Evolutionary conservation across 2,797 vertebrate species (phyloP).

Genomic region (Dallia pectoralis): DNA sequence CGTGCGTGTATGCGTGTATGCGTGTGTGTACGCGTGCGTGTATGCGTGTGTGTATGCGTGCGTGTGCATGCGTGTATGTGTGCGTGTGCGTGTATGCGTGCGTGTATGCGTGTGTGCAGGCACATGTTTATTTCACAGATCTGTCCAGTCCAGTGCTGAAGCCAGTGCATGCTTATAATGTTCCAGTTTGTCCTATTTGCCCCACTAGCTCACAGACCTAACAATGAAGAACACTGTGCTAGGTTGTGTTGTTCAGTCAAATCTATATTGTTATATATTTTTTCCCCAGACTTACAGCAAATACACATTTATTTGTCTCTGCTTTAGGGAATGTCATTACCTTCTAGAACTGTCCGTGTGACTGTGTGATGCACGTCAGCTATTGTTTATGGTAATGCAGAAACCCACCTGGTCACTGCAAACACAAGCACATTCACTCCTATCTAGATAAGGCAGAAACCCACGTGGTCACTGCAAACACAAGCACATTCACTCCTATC

Average conservation of each 20-base stretch:
- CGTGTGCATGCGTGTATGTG: no score
- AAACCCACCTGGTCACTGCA: constrained; percentile 47
- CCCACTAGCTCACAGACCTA: no score
- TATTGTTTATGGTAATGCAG: constrained; percentile 38
- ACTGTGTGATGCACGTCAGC: neutral
- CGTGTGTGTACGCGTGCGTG: no score
- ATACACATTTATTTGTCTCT: no score
- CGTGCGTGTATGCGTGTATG: no score
- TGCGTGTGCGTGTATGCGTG: neutral
- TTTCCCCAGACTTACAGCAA: no score
- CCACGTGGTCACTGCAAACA: constrained; percentile 47
- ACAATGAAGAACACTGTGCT: no score
- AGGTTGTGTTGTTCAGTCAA: no score
- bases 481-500: constrained; percentile 32
- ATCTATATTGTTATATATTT: no score
- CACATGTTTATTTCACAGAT: neutral
- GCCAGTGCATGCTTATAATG: neutral
- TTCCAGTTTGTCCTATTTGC: no score
- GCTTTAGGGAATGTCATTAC: neutral
- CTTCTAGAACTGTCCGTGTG: neutral
- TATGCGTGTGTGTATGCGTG: no score
- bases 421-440: constrained; percentile 41
- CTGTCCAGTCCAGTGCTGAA: neutral
- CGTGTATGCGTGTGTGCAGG: neutral
- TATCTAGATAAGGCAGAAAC: constrained; percentile 38